phyloP scores from a whole-genome alignment of 2,113 vertebrate species.

The Pelodiscus sinensis region DNA sequence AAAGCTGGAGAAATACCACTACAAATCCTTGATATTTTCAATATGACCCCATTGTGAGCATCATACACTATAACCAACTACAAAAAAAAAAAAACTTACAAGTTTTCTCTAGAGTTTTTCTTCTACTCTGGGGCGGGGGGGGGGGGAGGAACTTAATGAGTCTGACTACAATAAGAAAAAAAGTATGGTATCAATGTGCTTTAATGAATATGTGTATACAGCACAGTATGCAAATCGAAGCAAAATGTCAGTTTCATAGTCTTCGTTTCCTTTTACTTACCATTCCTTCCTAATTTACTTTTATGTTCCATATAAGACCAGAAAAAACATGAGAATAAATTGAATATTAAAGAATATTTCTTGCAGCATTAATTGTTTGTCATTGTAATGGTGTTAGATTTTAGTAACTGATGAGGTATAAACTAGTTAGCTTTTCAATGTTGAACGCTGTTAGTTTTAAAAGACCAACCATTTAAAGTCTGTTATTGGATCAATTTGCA shows the following conservation, averaged over 20 bases:
- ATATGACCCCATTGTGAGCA: background rate
- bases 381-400: conserved; percentile 71
- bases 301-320: conserved; percentile 56
- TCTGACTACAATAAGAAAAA: conserved; percentile 29
- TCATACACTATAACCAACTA: background rate
- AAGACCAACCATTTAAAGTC: conserved; percentile 31
- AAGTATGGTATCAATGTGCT: conserved; percentile 36
- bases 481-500: conserved; percentile 35
- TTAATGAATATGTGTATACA: conserved; percentile 43
- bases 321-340: conserved; percentile 53
- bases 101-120: no score
- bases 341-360: conserved; percentile 40
- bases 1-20: conserved; percentile 4
- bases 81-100: background rate
- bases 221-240: conserved; percentile 18
- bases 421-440: conserved; percentile 70
- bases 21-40: background rate
- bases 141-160: conserved; percentile 37
- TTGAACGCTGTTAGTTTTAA: conserved; percentile 64
- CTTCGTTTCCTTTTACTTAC: conserved; percentile 45
- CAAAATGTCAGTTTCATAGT: conserved; percentile 9
- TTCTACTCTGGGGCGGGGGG: no score
- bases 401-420: conserved; percentile 64
- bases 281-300: conserved; percentile 62
- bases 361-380: conserved; percentile 67